Evolutionary conservation across 2,888 invertebrate species (phyloP).

Genomic region (Trichogramma dendrolimi): DNA sequence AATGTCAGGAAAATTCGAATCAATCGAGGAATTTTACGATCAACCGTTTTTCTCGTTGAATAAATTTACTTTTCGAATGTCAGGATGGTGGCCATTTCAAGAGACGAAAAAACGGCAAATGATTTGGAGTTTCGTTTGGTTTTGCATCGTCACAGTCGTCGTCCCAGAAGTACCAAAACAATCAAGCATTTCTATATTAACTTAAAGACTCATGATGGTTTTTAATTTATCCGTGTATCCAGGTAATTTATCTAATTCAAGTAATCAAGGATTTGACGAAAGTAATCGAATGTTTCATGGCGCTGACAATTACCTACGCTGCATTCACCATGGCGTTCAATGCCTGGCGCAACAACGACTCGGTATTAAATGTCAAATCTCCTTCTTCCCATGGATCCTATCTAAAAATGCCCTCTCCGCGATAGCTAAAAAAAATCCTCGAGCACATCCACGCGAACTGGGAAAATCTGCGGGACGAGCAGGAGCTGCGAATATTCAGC

Average conservation of each 20-base stretch:
- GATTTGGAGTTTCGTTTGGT: background rate
- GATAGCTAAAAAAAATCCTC: conserved; percentile 12
- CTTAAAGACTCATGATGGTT: background rate
- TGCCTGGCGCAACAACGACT: background rate
- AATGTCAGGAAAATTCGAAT: too few species aligned
- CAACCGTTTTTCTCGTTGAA: conserved; percentile 2
- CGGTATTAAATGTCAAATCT: too few species aligned
- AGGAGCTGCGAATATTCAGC: conserved; percentile 6
- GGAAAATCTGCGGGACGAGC: background rate
- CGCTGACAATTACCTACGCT: conserved; percentile 9
- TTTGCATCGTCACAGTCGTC: conserved; percentile 1
- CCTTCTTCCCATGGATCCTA: too few species aligned
- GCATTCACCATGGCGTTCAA: conserved; percentile 3
- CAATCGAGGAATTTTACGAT: background rate
- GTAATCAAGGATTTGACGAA: conserved; percentile 3
- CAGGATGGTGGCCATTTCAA: conserved; percentile 23
- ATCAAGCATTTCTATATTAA: too few species aligned
- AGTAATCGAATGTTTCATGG: conserved; percentile 16
- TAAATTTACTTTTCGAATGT: conserved; percentile 1
- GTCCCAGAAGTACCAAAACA: conserved; percentile 12
- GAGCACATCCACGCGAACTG: conserved; percentile 6
- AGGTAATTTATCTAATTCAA: conserved; percentile 18
- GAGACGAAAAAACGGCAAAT: background rate
- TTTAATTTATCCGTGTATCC: background rate
- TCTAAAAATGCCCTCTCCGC: background rate